A percentile compares a stretch with the other conserved stretches of the same genome.
These are phyloP conservation scores for Lordiphosa collinella DNA, from an alignment of 1,140 invertebrate genomes.

Conservation along the genomic window DNA sequence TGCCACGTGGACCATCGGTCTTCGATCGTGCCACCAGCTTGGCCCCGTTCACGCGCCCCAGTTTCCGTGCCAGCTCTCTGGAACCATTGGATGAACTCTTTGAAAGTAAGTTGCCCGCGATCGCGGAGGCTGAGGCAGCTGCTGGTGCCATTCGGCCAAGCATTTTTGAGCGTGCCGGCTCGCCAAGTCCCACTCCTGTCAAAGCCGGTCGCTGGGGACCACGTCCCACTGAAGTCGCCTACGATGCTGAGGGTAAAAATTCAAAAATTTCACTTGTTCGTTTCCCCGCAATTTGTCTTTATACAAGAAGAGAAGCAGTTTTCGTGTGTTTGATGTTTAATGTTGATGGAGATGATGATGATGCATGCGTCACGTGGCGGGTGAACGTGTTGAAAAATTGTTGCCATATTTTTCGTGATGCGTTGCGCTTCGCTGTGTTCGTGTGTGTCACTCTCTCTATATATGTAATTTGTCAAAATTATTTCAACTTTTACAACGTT, in stretches of 20 bases:
- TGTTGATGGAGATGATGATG: constrained; percentile 17
- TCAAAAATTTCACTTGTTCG: constrained; percentile 45
- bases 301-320: constrained; percentile 59
- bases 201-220: constrained; percentile 84
- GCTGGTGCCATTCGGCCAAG: constrained; percentile 64
- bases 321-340: constrained; percentile 56
- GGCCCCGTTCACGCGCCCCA: constrained; percentile 75
- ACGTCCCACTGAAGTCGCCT: constrained; percentile 84
- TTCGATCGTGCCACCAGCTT: constrained; percentile 76
- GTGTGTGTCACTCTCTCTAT: constrained; percentile 15
- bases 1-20: constrained; percentile 69
- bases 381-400: constrained; percentile 58
- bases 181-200: constrained; percentile 83
- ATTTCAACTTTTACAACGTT: constrained; percentile 32
- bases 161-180: constrained; percentile 81
- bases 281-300: constrained; percentile 35
- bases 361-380: constrained; percentile 14
- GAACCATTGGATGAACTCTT: constrained; percentile 81
- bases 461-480: constrained; percentile 58
- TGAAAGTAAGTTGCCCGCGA: constrained; percentile 80
- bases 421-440: constrained; percentile 25
- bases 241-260: constrained; percentile 85
- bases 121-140: constrained; percentile 50
- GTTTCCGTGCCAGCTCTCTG: constrained; percentile 77
- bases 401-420: constrained; percentile 60